Evolutionary conservation across 2,113 vertebrate species (phyloP).

Genomic region (Psilopsiagon aurifrons): DNA sequence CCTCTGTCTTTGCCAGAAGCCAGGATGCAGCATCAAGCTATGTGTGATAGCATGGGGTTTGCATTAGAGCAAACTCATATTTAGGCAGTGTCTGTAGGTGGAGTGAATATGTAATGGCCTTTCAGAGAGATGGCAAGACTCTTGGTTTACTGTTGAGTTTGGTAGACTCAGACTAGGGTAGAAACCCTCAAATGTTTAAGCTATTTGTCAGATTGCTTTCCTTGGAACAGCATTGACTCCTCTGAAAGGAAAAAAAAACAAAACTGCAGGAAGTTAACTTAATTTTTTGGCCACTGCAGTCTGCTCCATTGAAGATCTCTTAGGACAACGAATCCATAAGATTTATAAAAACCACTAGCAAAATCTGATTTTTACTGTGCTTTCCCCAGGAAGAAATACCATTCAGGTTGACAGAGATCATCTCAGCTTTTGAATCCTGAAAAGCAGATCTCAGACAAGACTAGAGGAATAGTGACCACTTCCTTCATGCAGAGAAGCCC

Average conservation of each 20-base stretch:
- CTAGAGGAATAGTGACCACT: neutral
- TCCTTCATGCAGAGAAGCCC: neutral
- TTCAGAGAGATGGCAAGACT: neutral
- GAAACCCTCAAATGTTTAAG: neutral
- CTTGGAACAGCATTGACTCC: neutral
- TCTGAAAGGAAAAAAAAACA: neutral
- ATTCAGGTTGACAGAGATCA: neutral
- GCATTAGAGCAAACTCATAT: neutral
- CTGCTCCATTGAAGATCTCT: neutral
- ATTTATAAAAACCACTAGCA: neutral
- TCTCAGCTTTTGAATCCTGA: neutral
- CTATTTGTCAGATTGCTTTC: neutral
- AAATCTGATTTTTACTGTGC: neutral
- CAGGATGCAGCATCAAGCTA: accelerated
- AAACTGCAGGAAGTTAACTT: neutral
- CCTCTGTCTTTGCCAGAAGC: neutral
- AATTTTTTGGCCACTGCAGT: neutral
- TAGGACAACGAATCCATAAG: neutral
- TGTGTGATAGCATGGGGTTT: accelerated
- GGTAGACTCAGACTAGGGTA: neutral
- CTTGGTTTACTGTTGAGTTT: neutral
- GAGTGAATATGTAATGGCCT: neutral
- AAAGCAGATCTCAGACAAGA: neutral
- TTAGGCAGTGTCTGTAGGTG: neutral
- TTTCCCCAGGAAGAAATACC: neutral